phyloP scores from a whole-genome alignment of 2,888 invertebrate genomes.

The Folsomia manolachei region DNA sequence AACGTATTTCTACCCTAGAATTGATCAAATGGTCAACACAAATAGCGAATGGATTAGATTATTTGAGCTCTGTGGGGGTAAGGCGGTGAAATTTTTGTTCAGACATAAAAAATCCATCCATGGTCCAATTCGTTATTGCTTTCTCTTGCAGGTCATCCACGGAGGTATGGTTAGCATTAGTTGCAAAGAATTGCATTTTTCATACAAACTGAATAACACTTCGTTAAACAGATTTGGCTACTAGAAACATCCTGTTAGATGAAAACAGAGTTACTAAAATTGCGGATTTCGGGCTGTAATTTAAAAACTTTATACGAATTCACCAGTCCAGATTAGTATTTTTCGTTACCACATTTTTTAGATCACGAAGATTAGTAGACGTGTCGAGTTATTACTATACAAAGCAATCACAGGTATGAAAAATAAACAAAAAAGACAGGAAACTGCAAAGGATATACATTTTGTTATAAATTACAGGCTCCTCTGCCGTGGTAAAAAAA shows the following conservation, averaged over 20 bases:
- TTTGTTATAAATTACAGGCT: neutral
- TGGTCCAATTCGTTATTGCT: too few relatives aligned
- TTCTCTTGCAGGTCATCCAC: slow-evolving; percentile 30
- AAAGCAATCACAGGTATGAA: slow-evolving; percentile 27
- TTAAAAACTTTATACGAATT: too few relatives aligned
- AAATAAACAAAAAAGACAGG: neutral
- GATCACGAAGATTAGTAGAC: slow-evolving; percentile 31
- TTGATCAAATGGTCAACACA: slow-evolving; percentile 40
- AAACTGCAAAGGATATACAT: neutral
- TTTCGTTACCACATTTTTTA: neutral
- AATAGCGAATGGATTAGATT: slow-evolving; percentile 42
- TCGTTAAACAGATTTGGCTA: slow-evolving; percentile 41
- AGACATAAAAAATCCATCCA: neutral
- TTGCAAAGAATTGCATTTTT: neutral
- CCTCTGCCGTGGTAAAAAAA: neutral
- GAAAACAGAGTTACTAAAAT: slow-evolving; percentile 33
- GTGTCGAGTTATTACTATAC: slow-evolving; percentile 35
- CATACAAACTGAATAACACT: too few relatives aligned
- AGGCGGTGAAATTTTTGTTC: neutral
- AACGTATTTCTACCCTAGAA: slow-evolving; percentile 33
- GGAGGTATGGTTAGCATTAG: slow-evolving; percentile 7
- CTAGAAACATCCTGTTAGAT: slow-evolving; percentile 37
- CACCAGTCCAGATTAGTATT: neutral
- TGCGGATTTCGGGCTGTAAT: slow-evolving; percentile 41
- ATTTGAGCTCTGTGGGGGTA: slow-evolving; percentile 33